These are phyloP conservation scores for Harmothoe impar DNA, from an alignment of 2,888 invertebrate genomes.

Conservation along the genomic window DNA sequence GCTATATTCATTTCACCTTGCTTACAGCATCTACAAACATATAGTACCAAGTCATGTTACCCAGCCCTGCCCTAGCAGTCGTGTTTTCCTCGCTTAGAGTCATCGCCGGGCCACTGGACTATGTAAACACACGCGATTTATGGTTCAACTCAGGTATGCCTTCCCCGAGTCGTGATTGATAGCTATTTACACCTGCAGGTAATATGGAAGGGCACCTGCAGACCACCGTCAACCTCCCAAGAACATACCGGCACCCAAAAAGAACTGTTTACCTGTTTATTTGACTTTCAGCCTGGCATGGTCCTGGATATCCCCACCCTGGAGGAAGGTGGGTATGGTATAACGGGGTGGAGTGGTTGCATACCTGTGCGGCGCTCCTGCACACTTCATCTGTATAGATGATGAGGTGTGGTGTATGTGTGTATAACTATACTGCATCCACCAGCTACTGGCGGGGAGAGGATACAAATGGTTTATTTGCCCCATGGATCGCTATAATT, in stretches of 20 bases:
- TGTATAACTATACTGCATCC: not conserved
- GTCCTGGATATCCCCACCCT: not conserved
- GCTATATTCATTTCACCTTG: no score
- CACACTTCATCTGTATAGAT: not conserved
- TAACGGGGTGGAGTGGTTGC: not conserved
- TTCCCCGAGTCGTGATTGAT: slow-evolving; percentile 1
- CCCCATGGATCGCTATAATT: no score
- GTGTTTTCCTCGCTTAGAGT: not conserved
- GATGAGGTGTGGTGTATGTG: not conserved
- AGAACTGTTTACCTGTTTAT: slow-evolving; percentile 25
- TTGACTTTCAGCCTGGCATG: slow-evolving; percentile 25
- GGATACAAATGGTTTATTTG: no score
- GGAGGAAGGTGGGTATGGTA: slow-evolving; percentile 11
- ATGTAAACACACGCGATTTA: slow-evolving; percentile 25
- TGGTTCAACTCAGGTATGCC: slow-evolving; percentile 10
- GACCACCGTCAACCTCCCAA: not conserved
- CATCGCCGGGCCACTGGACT: not conserved
- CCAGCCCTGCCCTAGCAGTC: not conserved
- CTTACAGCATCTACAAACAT: no score
- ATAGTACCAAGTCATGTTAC: no score
- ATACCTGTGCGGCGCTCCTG: not conserved
- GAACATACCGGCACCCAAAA: not conserved
- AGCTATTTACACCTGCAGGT: slow-evolving; percentile 12
- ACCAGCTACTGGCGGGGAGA: no score
- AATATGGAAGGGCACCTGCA: not conserved